A percentile compares a stretch with the other conserved stretches of the same genome.
Conservation (phyloP, 2,888 invertebrate genomes). For the Orchesella flavescens region DNA sequence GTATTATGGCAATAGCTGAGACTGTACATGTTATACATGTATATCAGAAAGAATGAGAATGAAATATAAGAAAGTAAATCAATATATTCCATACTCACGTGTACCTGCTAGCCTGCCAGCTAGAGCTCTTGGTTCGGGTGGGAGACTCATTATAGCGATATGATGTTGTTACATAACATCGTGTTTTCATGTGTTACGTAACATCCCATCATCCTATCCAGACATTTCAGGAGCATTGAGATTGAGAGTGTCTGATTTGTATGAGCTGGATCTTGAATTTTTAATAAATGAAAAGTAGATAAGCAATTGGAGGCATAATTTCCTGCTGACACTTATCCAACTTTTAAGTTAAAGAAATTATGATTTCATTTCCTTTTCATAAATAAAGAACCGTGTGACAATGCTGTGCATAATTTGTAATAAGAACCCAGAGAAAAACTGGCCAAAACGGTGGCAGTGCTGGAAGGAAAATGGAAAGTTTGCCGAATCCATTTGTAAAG, state of each 20-base stretch:
- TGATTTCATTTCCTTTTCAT: background rate
- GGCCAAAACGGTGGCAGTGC: conserved; percentile 53
- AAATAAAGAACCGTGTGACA: background rate
- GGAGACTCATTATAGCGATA: too few species aligned
- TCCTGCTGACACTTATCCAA: background rate
- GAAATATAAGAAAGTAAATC: too few species aligned
- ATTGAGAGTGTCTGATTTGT: too few species aligned
- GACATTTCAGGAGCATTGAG: background rate
- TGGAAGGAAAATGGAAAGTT: conserved; percentile 59
- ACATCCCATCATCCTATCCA: background rate
- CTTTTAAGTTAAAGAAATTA: background rate
- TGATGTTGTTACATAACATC: background rate
- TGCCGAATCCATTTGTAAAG: conserved; percentile 45
- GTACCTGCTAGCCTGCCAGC: too few species aligned
- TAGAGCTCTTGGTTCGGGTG: too few species aligned
- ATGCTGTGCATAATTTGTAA: conserved; percentile 55
- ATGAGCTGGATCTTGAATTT: too few species aligned
- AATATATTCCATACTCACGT: too few species aligned
- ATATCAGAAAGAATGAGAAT: too few species aligned
- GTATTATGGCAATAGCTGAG: too few species aligned
- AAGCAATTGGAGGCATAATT: too few species aligned
- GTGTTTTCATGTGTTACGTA: background rate
- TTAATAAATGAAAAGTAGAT: too few species aligned
- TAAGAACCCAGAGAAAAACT: conserved; percentile 31
- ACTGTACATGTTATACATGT: too few species aligned